Evolutionary conservation across 2,888 invertebrate genomes (phyloP), one percentile per base, ranked within the genome.

Genomic region (Deilephila porcellus): DNA sequence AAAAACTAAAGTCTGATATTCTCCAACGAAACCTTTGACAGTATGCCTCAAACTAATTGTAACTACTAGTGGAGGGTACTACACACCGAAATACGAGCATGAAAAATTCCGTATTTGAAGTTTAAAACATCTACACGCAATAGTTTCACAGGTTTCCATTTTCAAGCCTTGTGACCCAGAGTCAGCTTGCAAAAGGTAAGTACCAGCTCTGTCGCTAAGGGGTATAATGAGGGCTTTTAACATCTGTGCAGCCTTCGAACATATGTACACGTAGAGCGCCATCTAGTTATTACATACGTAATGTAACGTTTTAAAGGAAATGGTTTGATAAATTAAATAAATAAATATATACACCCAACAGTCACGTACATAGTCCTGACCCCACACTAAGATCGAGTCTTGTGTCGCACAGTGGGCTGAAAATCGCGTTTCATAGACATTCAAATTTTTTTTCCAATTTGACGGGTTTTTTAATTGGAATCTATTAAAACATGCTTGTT

Each of bases 111-210:
- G 19, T 56, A 56, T 56, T 56, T 56, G 4, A 56, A 56, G 6
- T 56, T 19, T 56, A 56, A 17, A 56, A 56, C 19, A 56, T 56
- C 53, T 56, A 56, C 53, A 56, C 53, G 45, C 45, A 45, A 45
- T 45, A 19, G 17, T 56, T 56, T 17, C 4, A 17, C 53, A 53
- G 5, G 53, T 53, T 53, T 56, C 11, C 19, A 19, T n/a, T 56
- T 56, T 56, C 53, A 56, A 25, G 29, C 60, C 60, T 25, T 29
- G 60, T 60, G 60, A 60, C 60, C 60, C 60, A 29, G 60, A 60
- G 60, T 11, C 29, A 29, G 29, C 29, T 17, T 20, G 6, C 29
- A 60, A 60, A 60, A 25, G 14, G 29, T 60, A 60, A 60, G 60
- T 60, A 29, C 60, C 60, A 17, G 11, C 29, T 60, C 29, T 14